Base-by-base conservation (phyloP, 2,797 vertebrate species). In the Selene dorsalis region DNA sequence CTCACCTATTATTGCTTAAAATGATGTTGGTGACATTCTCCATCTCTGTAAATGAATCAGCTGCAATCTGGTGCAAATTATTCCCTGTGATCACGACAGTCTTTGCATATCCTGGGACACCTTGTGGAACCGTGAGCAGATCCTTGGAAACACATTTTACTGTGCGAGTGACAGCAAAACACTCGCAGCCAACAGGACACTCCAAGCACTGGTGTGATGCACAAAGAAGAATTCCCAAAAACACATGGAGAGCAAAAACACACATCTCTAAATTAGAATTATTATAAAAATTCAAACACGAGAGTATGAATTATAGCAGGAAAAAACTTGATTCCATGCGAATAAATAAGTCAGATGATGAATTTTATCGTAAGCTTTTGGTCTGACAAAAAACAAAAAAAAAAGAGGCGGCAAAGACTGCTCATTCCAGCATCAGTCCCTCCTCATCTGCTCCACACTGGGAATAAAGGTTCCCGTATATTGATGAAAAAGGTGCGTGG, bases 1-100 rank as follows among this genome's bases (percentile, higher is more conserved):
- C 93, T 94, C 92, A 96, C 95, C 95, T 89, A 88, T 95, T 95
- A 85, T 93, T 93, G 89, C 92, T 94, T 69, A 96, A 87, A 73
- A 93, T 92, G 43, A 96, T 77, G 17, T 92, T 93, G 73, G 94
- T 95, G 75, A 95, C 79, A 75, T 95, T 95, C 77, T 90, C 84
- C 84, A 94, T 85, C 55, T 91, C 83, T 72, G 73, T 73, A 70
- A 96, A 94, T 0, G 92, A 93, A 61, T 89, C 80, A 0, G 92
- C 84, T 80, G 92, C 91, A 47, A 95, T 80, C 45, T 83, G 81
- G 30, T 83, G 39, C 6, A 96, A 92, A 26, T 81, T 76, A 85
- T 95, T 95, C 72, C 94, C 93, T 4, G 92, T 94, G 87, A 96
- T 87, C 68, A 94, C 79, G 63, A 95, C 75, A 58, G 86, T 94